Evolutionary conservation across 2,797 vertebrate species (phyloP).

Genomic region (Hybognathus amarus): DNA sequence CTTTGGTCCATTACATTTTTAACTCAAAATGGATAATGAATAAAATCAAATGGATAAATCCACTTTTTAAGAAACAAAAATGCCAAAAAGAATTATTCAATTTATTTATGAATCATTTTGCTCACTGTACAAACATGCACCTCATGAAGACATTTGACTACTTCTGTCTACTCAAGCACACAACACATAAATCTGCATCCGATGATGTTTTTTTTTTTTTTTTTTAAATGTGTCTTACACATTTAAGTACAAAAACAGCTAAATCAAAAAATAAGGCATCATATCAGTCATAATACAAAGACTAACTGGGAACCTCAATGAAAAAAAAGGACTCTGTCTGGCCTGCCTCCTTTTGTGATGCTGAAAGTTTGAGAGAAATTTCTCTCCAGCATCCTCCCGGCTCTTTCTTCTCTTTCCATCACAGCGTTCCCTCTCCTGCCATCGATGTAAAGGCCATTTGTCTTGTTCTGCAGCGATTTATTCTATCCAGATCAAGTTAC

Average conservation of each 20-base stretch:
- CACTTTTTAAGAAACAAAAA: not conserved
- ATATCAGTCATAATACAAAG: not conserved
- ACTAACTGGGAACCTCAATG: not conserved
- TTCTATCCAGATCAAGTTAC: slow-evolving; percentile 56
- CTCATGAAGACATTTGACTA: not conserved
- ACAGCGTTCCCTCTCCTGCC: slow-evolving; percentile 39
- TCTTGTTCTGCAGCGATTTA: slow-evolving; percentile 54
- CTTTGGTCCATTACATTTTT: not conserved
- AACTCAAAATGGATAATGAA: not conserved
- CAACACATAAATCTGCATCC: not conserved
- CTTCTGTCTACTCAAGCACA: not conserved
- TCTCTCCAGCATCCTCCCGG: slow-evolving; percentile 24
- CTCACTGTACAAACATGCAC: not conserved
- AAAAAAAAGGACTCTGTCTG: not conserved
- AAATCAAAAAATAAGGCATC: not conserved
- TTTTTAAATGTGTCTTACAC: not conserved
- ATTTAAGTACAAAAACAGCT: not conserved
- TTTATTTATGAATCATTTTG: not conserved
- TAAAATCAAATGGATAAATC: not conserved
- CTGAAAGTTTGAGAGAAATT: slow-evolving; percentile 16
- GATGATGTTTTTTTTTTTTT: not conserved
- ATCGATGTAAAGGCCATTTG: slow-evolving; percentile 51
- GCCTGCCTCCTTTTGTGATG: not conserved
- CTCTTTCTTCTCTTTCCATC: slow-evolving; percentile 37
- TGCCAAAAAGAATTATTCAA: not conserved